Evolutionary conservation across 2,113 vertebrate species (phyloP), one percentile per base, ranked within the genome.

Genomic region (Chamaea fasciata): DNA sequence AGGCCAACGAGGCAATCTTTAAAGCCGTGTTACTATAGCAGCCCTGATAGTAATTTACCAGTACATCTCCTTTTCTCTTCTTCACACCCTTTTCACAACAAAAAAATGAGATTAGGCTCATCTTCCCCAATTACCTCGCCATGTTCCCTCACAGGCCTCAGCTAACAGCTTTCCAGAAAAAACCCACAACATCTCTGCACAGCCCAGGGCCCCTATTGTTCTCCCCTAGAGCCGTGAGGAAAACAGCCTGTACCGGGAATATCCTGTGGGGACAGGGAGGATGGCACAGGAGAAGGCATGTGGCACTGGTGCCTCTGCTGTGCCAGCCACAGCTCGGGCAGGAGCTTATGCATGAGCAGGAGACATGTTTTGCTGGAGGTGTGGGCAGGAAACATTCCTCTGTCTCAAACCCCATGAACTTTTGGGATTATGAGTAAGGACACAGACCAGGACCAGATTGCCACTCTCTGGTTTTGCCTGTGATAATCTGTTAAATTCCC

Each of bases 1-100:
- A 97, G 95, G 86, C 93, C n/a, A 6, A 37, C 33, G 3, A 85
- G 71, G 92, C 70, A 89, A 83, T 96, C 90, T 96, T 91, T 78
- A 92, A 86, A 92, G 91, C n/a, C 3, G 5, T 91, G 96, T 97
- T 97, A 96, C 96, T 96, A 96, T 97, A 97, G 96, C 96, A 97
- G 95, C 95, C 92, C 79, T 65, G 95, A 83, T 95, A 33, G 95
- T 88, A 95, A 97, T 96, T 96, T 95, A 81, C 81, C 84, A 87
- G 95, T 27, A 88, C 81, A 89, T 96, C 90, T 97, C 81, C 78
- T 84, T 94, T 97, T 90, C 73, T 80, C 91, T 94, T 94, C 93
- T 89, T 95, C 92, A 77, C 59, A n/a, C 86, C 83, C 83, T 78
- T 96, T 94, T 89, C 80, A 79, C 90, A 93, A 87, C 93, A 80